These are phyloP conservation scores for Andinoacara biseriatus DNA, from an alignment of 2,113 vertebrate genomes.

Conservation along the genomic window DNA sequence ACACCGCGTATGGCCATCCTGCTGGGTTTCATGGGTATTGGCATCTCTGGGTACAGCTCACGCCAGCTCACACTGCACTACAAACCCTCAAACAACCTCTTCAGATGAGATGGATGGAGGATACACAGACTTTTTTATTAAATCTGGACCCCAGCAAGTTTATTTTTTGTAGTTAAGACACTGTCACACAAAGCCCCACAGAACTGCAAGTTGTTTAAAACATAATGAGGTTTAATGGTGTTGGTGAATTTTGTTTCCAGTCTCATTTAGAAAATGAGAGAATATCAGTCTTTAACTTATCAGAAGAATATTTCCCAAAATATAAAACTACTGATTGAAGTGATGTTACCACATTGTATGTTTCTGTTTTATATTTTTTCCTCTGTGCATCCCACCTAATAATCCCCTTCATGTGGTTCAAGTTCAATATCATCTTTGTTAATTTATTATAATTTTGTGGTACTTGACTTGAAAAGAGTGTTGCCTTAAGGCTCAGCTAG, in stretches of 20 bases:
- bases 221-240: neutral
- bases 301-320: slow-evolving; percentile 11
- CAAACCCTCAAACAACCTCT: slow-evolving; percentile 73
- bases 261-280: neutral
- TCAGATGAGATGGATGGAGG: slow-evolving; percentile 59
- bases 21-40: slow-evolving; percentile 83
- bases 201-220: neutral
- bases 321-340: neutral
- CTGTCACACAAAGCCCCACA: neutral
- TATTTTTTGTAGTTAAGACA: neutral
- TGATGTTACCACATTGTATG: neutral
- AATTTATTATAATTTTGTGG: slow-evolving; percentile 10
- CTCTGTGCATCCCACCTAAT: slow-evolving; percentile 22
- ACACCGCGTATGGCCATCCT: slow-evolving; percentile 79
- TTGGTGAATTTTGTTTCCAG: neutral
- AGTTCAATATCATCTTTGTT: slow-evolving; percentile 20
- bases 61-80: slow-evolving; percentile 82
- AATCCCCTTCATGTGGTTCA: slow-evolving; percentile 26
- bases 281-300: neutral
- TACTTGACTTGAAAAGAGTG: slow-evolving; percentile 12
- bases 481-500: slow-evolving; percentile 56
- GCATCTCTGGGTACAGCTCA: slow-evolving; percentile 85
- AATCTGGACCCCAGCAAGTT: neutral
- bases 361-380: slow-evolving; percentile 20
- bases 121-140: neutral